phyloP scores from a whole-genome alignment of 2,888 invertebrate genomes.

The Drosophila phalerata region DNA sequence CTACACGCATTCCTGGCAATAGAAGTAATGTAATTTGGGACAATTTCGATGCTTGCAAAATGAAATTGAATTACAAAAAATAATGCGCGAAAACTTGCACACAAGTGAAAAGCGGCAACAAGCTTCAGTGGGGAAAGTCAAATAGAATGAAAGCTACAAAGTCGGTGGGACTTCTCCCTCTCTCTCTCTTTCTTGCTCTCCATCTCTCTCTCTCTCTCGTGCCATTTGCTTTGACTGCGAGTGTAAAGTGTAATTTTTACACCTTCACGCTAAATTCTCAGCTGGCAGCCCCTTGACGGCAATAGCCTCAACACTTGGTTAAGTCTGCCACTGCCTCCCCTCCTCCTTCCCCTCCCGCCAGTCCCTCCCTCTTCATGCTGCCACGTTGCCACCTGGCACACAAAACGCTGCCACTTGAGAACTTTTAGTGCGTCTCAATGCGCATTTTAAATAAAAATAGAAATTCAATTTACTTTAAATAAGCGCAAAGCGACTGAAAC shows the following conservation, averaged over 20 bases:
- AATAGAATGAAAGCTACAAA: slow-evolving; percentile 39
- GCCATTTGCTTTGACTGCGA: slow-evolving; percentile 26
- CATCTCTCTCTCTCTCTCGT: background rate
- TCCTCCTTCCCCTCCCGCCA: background rate
- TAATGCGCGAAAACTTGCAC: slow-evolving; percentile 39
- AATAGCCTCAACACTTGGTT: slow-evolving; percentile 13
- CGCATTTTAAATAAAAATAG: slow-evolving; percentile 82
- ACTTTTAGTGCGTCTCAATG: slow-evolving; percentile 82
- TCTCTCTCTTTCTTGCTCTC: background rate
- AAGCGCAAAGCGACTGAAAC: slow-evolving; percentile 62
- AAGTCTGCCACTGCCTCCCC: background rate
- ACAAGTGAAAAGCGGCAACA: slow-evolving; percentile 17
- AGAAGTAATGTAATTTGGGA: slow-evolving; percentile 48
- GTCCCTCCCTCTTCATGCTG: background rate
- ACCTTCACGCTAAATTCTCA: slow-evolving; percentile 71
- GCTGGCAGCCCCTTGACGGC: slow-evolving; percentile 14
- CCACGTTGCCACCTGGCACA: slow-evolving; percentile 27
- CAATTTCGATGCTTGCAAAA: slow-evolving; percentile 48
- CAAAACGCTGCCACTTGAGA: slow-evolving; percentile 71
- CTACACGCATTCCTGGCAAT: slow-evolving; percentile 36
- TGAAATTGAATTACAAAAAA: slow-evolving; percentile 66
- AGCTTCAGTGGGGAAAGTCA: slow-evolving; percentile 42
- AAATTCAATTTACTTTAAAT: slow-evolving; percentile 81
- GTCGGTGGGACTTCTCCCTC: slow-evolving; percentile 1
- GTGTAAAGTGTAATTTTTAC: slow-evolving; percentile 76